Conservation (phyloP, 37 sponge, comb jelly and placozoan genomes). For the Theonella swinhoei region DNA sequence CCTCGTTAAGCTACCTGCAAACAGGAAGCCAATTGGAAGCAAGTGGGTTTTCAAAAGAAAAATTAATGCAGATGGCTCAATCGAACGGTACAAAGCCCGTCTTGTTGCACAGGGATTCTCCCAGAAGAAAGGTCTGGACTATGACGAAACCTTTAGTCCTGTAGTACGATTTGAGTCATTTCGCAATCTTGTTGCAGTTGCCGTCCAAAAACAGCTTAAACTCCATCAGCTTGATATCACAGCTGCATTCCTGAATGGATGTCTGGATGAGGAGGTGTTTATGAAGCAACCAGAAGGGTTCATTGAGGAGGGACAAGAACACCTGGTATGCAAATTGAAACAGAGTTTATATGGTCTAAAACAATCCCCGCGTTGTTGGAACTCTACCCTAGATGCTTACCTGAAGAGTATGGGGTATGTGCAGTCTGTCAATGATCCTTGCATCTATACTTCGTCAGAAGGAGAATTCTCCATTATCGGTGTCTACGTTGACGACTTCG, state of each 20-base stretch:
- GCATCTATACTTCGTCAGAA: constrained; percentile 24
- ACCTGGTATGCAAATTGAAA: constrained; percentile 70
- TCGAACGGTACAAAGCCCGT: constrained; percentile 39
- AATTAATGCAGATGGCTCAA: constrained; percentile 5
- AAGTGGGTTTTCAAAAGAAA: constrained; percentile 28
- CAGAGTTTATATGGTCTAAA: constrained; percentile 72
- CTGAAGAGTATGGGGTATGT: constrained; percentile 64
- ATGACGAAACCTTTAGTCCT: constrained; percentile 46
- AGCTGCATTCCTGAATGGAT: constrained; percentile 61
- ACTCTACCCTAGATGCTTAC: constrained; percentile 40
- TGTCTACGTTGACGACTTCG: constrained; percentile 40
- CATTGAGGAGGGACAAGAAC: constrained; percentile 53
- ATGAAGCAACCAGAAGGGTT: constrained; percentile 78
- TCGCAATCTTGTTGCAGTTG: constrained; percentile 28
- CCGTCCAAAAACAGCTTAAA: constrained; percentile 21
- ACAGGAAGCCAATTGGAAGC: not conserved
- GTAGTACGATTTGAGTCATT: constrained; percentile 37
- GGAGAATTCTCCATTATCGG: constrained; percentile 17
- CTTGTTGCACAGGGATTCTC: constrained; percentile 45
- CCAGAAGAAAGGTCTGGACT: constrained; percentile 36
- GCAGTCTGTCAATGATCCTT: constrained; percentile 54
- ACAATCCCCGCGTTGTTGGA: constrained; percentile 68
- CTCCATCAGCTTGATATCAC: constrained; percentile 32
- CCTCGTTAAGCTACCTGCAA: not conserved
- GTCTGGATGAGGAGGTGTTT: constrained; percentile 60